Evolutionary conservation across 2,797 vertebrate species (phyloP).

Genomic region (Oreortyx pictus): DNA sequence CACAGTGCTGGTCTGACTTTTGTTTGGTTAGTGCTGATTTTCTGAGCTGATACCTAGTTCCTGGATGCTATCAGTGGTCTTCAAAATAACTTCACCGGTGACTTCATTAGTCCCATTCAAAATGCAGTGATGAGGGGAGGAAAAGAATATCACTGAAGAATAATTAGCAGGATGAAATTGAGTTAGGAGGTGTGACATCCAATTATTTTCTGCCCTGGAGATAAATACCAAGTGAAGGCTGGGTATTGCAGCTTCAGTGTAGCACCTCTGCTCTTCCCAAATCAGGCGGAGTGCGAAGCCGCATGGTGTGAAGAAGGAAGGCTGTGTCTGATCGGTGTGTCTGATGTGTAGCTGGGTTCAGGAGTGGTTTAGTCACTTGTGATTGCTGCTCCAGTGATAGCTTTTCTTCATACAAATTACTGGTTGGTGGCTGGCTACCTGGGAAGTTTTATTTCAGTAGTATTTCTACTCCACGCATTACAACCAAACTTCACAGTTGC

Average conservation of each 20-base stretch:
- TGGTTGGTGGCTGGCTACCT: not conserved
- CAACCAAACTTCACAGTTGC: not conserved
- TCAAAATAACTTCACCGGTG: conserved; percentile 75
- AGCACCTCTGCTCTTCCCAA: conserved; percentile 50
- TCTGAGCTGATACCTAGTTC: conserved; percentile 33
- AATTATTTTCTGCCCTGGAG: conserved; percentile 84
- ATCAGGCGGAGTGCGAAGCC: conserved; percentile 11
- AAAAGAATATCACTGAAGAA: conserved; percentile 71
- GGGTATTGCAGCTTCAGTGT: conserved; percentile 63
- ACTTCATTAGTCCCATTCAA: conserved; percentile 76
- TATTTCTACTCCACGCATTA: not conserved
- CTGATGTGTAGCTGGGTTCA: not conserved
- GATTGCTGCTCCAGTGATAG: not conserved
- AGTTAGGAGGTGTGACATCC: conserved; percentile 85
- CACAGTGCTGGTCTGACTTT: not conserved
- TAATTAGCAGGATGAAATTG: conserved; percentile 85
- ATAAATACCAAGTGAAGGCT: conserved; percentile 75
- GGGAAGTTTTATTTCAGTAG: not conserved
- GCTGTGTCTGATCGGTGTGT: not conserved
- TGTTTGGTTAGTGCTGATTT: not conserved
- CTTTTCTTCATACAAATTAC: not conserved
- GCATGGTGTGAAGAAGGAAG: conserved; percentile 6
- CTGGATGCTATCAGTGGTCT: conserved; percentile 64
- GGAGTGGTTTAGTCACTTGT: not conserved
- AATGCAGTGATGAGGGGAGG: conserved; percentile 62